phyloP scores from a whole-genome alignment of 2,113 vertebrate species.

The Vidua chalybeata region DNA sequence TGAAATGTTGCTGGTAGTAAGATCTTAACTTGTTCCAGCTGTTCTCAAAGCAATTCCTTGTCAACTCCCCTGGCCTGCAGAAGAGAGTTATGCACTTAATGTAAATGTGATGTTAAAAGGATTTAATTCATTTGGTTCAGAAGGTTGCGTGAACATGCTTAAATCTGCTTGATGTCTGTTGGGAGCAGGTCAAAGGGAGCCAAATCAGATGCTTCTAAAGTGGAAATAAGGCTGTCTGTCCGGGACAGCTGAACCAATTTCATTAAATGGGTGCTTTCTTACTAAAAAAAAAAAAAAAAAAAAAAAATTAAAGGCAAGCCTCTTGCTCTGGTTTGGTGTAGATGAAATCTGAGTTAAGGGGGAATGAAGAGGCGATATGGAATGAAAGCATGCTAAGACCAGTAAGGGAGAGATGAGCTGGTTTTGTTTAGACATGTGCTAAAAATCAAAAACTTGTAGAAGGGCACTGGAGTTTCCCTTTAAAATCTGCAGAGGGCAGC shows the following conservation, averaged over 20 bases:
- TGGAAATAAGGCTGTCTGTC: background rate
- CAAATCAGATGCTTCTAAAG: background rate
- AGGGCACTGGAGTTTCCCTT: background rate
- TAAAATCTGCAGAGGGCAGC: conserved; percentile 47
- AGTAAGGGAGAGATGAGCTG: background rate
- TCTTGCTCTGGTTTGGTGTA: background rate
- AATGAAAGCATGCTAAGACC: background rate
- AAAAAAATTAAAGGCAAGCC: background rate
- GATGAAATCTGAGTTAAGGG: background rate
- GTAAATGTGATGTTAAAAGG: background rate
- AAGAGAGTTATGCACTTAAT: background rate
- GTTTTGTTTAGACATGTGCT: background rate
- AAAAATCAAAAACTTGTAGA: background rate
- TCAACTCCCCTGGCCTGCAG: background rate
- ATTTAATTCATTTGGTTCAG: background rate
- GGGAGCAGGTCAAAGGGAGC: background rate
- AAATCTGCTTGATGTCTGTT: background rate
- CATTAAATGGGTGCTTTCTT: background rate
- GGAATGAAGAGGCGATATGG: background rate
- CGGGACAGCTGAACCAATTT: background rate
- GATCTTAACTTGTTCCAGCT: conserved; percentile 21
- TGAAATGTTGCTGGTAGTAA: background rate
- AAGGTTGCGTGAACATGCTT: background rate
- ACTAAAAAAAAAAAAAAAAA: background rate
- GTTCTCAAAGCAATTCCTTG: background rate